Base-by-base conservation (phyloP, 2,888 invertebrate species). In the Thereva unica region DNA sequence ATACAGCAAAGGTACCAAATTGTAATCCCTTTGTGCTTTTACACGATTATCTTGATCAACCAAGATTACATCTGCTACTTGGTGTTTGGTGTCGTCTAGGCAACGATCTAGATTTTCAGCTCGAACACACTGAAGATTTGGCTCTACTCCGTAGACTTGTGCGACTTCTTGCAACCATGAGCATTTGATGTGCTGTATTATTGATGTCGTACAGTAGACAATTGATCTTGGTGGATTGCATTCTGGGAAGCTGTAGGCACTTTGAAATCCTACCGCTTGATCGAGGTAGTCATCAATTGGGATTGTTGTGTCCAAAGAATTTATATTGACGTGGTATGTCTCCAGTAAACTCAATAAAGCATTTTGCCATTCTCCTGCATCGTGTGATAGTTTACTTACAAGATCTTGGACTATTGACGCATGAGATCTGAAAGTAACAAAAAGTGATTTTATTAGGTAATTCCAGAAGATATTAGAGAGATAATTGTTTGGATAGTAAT, bases 111-210 rank as follows among this genome's bases (percentile, higher is more conserved):
- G 78, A 70, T 83, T 84, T 3, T 81, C 80, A 1, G 87, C 85
- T 71, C 85, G 82, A 5, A 88, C 80, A 76, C 96, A 97, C 70
- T 91, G 89, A 12, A 97, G 80, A 9, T 89, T 87, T 0, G 96
- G 95, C 69, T 89, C 84, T 0, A 93, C 83, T 1, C 92, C 91
- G 73, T 90, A 87, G 3, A 90, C 89, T 0, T 86, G 84, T 0
- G 89, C 87, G 0, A 90, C 90, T 72, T 90, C 89, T 67, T 87
- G 85, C 74, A 94, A 77, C 87, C 91, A 90, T 1, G 87, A 85
- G 76, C 95, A 95, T 75, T 95, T 95, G 57, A 86, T 84, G 69
- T 86, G 85, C 74, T 90, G 91, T 0, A 88, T 79, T 9, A 87
- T 83, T 0, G 89, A 87, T 0, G 87, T 86, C 0, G 90, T 87